Evolutionary conservation across 2,797 vertebrate species (phyloP), one percentile per base, ranked within the genome.

Genomic region (Acestrorhynchus altus): DNA sequence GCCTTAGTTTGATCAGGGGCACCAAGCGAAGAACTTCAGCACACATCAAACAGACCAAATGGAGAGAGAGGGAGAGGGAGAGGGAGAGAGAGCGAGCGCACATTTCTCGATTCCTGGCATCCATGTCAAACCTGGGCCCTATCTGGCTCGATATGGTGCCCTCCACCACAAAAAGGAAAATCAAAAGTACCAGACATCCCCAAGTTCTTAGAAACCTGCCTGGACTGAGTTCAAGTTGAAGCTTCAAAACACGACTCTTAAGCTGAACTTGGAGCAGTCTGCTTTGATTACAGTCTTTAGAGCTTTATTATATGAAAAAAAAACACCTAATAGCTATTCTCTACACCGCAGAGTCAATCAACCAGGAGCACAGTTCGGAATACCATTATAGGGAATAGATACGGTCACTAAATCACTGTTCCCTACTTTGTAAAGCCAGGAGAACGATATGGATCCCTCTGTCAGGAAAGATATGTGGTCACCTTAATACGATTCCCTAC

Each of bases 21-120:
- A 63, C 71, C 51, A 69, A 74, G 63, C 28, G 22, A 31, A 74
- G 57, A 76, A 47, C 76, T 68, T 84, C 72, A 70, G 49, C 57
- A 52, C 20, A 67, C 65, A 77, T 79, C 65, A 84, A 67, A 82
- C 47, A 44, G 61, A 22, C n/a, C n/a, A 31, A 67, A 64, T 74
- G 74, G 31, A 20, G 11, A 39, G 79, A n/a, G 64, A 22, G 47
- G 61, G 44, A 13, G 24, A 22, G 8, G 8, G 24, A 22, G 8
- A 16, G 16, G 8, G 8, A 11, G 9, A 57, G 40, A 57, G 22
- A 13, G 6, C 22, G 71, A 13, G 60, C 13, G 59, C 57, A 1
- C 31, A 9, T 5, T 12, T n/a, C 24, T 22, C 12, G 4, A 26
- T 46, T 31, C 16, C 46, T 54, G 76, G n/a, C 49, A n/a, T 65